Conservation (phyloP, 2,888 invertebrate species). For the Melanophora roralis region DNA sequence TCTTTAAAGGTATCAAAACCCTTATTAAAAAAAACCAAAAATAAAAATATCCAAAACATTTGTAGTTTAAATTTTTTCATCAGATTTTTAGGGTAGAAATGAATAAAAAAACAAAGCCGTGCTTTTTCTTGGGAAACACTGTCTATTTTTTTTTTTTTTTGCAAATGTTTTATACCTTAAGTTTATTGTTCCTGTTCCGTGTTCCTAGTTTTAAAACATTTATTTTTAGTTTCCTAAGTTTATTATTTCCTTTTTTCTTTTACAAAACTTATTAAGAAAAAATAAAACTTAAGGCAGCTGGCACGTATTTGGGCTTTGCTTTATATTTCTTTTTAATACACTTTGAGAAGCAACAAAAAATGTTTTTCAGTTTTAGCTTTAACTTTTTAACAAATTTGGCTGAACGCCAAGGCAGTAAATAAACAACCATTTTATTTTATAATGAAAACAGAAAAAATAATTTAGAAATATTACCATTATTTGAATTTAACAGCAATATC, state of each 20-base stretch:
- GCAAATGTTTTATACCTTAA: constrained; percentile 30
- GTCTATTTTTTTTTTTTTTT: no score
- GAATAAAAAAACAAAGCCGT: no score
- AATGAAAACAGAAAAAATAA: not conserved
- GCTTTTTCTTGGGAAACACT: not conserved
- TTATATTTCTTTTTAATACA: constrained; percentile 1
- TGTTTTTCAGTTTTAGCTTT: not conserved
- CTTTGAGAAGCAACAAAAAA: not conserved
- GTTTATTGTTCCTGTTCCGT: constrained; percentile 54
- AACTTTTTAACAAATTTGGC: constrained; percentile 17
- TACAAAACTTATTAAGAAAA: not conserved
- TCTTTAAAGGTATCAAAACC: no score
- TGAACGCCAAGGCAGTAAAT: not conserved
- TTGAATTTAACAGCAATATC: not conserved
- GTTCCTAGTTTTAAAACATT: constrained; percentile 19
- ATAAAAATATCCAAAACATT: no score
- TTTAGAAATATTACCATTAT: not conserved
- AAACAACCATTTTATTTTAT: not conserved
- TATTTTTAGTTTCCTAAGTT: constrained; percentile 21
- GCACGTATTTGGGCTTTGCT: not conserved
- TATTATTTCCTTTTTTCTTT: not conserved
- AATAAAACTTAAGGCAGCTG: constrained; percentile 22
- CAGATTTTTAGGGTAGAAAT: no score
- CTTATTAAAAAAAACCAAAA: not conserved
- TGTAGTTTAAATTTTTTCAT: no score